Percentiles rank a stretch among this genome's conserved stretches.
Evolutionary conservation across 2,797 vertebrate genomes (phyloP).

Genomic region (Gambusia yucatana): DNA sequence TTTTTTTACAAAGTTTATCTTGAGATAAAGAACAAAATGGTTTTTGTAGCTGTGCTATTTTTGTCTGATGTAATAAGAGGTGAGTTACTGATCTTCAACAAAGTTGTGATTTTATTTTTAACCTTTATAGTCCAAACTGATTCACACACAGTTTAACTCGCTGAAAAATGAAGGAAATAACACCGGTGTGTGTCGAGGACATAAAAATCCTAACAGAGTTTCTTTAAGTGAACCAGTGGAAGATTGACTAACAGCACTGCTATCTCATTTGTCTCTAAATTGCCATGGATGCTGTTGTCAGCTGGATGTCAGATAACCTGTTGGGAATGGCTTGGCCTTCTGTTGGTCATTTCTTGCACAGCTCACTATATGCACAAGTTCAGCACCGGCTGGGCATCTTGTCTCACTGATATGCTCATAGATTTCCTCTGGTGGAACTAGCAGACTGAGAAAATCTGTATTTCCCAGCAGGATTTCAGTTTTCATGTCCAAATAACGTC

Average conservation of each 20-base stretch:
- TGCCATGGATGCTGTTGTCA: conserved; percentile 5
- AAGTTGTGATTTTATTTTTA: background rate
- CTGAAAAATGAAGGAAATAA: conserved; percentile 1
- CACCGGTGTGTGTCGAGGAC: background rate
- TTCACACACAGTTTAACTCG: background rate
- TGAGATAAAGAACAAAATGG: background rate
- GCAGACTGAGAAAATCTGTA: background rate
- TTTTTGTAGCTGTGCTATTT: background rate
- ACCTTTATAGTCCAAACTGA: background rate
- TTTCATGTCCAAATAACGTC: background rate
- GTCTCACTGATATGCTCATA: background rate
- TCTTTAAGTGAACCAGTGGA: background rate
- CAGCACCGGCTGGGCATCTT: background rate
- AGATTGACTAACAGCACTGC: conserved; percentile 6
- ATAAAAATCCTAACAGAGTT: conserved; percentile 2
- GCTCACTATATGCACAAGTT: conserved; percentile 3
- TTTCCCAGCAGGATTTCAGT: background rate
- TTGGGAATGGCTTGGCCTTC: conserved; percentile 7
- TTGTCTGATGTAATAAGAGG: background rate
- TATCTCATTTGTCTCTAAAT: conserved; percentile 5
- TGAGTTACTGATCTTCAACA: background rate
- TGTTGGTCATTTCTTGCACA: conserved; percentile 2
- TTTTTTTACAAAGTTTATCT: conserved; percentile 17
- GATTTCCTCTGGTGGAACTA: background rate
- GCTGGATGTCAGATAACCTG: conserved; percentile 10